A percentile compares a stretch with the other conserved stretches of the same genome.
Conservation (phyloP, 2,888 invertebrate species). For the Caenorhabditis wallacei region DNA sequence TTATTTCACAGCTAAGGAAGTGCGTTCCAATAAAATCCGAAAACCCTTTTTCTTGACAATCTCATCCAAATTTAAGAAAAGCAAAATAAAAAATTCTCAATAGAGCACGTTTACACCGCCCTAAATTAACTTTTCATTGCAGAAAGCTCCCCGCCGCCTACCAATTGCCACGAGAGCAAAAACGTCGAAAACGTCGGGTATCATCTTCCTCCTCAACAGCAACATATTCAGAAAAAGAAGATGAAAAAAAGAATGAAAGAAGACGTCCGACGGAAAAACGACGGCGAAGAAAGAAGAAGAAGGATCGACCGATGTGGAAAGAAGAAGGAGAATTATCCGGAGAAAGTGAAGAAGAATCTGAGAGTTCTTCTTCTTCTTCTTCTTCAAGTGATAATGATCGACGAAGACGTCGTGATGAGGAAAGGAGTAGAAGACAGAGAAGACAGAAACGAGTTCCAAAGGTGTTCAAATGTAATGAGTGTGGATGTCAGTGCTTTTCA, state of each 20-base stretch:
- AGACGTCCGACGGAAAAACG: slow-evolving; percentile 1
- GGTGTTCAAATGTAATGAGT: slow-evolving; percentile 33
- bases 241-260: slow-evolving; percentile 1
- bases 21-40: no score
- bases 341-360: neutral
- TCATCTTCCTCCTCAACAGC: neutral
- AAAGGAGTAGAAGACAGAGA: slow-evolving; percentile 4
- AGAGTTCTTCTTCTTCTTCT: no score
- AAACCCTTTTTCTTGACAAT: no score
- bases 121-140: neutral
- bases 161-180: neutral
- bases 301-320: slow-evolving; percentile 61
- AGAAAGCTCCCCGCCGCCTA: slow-evolving; percentile 39
- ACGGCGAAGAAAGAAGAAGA: slow-evolving; percentile 17
- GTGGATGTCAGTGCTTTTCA: slow-evolving; percentile 24
- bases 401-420: slow-evolving; percentile 29
- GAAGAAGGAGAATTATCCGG: slow-evolving; percentile 51
- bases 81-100: neutral
- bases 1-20: no score
- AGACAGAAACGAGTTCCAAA: neutral
- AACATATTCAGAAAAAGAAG: slow-evolving; percentile 1
- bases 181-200: slow-evolving; percentile 8
- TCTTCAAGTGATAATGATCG: slow-evolving; percentile 20
- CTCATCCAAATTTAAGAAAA: no score
- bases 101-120: neutral